These are phyloP conservation scores for Muscicapa adusta DNA, from an alignment of 2,113 vertebrate genomes.

Conservation along the genomic window DNA sequence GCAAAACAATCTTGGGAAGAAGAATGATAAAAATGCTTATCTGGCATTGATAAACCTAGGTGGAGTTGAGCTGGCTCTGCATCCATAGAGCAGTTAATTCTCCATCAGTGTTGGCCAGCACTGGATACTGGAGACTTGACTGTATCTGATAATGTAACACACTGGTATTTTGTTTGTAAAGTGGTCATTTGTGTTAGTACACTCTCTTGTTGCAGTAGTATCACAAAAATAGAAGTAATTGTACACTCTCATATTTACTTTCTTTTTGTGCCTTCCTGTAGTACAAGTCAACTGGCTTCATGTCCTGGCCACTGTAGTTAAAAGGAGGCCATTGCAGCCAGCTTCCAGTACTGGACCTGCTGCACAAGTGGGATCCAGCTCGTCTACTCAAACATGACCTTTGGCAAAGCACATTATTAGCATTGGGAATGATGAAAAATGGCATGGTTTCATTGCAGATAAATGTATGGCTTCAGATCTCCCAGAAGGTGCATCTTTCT, in stretches of 20 bases:
- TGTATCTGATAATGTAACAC: background rate
- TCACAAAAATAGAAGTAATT: background rate
- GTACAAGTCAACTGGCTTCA: constrained; percentile 12
- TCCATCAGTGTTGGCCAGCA: background rate
- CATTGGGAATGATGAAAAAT: background rate
- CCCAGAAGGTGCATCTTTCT: constrained; percentile 14
- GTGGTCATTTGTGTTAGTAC: background rate
- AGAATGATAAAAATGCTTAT: background rate
- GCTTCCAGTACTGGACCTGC: constrained; percentile 20
- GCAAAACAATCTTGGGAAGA: background rate
- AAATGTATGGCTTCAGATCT: constrained; percentile 18
- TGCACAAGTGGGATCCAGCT: constrained; percentile 38
- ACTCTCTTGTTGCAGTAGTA: background rate
- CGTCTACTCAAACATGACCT: background rate
- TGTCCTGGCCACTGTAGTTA: background rate
- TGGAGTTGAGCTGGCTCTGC: background rate
- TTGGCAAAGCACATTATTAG: constrained; percentile 24
- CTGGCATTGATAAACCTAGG: background rate
- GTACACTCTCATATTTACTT: background rate
- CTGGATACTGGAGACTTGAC: background rate
- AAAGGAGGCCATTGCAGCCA: background rate
- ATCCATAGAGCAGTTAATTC: background rate
- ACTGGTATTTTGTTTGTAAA: background rate
- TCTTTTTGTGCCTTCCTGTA: constrained; percentile 37
- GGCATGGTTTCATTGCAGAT: constrained; percentile 24